These are phyloP conservation scores for Pocillopora meandrina DNA, from an alignment of 92 coral and sea anemone species.

Conservation along the genomic window DNA sequence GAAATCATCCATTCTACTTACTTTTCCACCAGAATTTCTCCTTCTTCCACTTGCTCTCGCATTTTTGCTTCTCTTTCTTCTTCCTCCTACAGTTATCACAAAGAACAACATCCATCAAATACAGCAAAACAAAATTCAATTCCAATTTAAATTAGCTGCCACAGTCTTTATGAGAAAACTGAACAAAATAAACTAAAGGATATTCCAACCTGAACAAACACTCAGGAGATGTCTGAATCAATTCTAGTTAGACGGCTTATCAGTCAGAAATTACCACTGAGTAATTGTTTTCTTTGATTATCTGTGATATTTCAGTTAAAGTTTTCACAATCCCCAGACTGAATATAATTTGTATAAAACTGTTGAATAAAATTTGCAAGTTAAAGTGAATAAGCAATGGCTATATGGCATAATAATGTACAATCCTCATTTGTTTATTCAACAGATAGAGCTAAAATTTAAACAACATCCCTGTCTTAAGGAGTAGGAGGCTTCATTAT, in stretches of 20 bases:
- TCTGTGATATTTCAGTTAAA: neutral
- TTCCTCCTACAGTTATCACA: constrained; percentile 70
- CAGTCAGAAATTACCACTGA: neutral
- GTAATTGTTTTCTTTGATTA: neutral
- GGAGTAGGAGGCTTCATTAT: too few species aligned
- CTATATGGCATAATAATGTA: too few species aligned
- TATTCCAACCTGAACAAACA: too few species aligned
- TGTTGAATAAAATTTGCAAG: neutral
- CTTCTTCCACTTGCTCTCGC: constrained; percentile 94
- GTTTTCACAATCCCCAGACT: neutral
- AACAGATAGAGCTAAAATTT: too few species aligned
- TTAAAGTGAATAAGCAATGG: neutral
- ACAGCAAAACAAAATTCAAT: neutral
- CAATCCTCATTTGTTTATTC: too few species aligned
- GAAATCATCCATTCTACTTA: constrained; percentile 34
- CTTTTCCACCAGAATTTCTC: constrained; percentile 95
- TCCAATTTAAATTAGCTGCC: neutral
- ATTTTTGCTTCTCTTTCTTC: constrained; percentile 75
- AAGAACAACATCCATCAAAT: neutral
- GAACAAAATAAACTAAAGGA: too few species aligned
- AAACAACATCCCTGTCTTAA: too few species aligned
- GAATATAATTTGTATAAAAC: neutral
- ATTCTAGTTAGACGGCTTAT: too few species aligned
- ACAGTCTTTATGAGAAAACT: neutral
- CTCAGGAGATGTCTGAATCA: too few species aligned